phyloP scores from a whole-genome alignment of 1,140 invertebrate genomes.

The Druon quercuslanigerum region DNA sequence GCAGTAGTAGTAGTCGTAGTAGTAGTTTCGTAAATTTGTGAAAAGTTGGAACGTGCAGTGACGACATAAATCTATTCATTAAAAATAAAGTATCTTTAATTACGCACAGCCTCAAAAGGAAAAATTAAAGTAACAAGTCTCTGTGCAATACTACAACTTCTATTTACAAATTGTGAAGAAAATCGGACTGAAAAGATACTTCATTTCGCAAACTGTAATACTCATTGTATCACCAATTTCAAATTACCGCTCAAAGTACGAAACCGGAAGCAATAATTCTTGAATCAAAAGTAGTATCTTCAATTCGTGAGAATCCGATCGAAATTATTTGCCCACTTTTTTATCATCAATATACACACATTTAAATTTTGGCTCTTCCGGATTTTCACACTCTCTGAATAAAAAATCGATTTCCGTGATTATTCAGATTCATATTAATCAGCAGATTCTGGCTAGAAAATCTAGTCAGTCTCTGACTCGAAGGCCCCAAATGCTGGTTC shows the following conservation, averaged over 20 bases:
- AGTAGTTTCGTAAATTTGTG: not conserved
- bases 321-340: not conserved
- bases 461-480: slow-evolving; percentile 83
- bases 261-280: not conserved
- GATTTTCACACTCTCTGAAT: slow-evolving; percentile 5
- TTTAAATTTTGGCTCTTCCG: not conserved
- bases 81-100: slow-evolving; percentile 19
- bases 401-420: not conserved
- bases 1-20: no score
- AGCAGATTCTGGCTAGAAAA: no score
- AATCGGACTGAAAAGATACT: slow-evolving; percentile 18
- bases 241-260: not conserved
- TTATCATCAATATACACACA: not conserved
- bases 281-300: not conserved
- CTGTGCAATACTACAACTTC: slow-evolving; percentile 17
- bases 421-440: not conserved
- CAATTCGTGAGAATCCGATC: slow-evolving; percentile 2
- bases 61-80: not conserved
- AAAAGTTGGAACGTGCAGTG: not conserved
- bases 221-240: slow-evolving; percentile 1
- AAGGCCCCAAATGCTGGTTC: slow-evolving; percentile 92
- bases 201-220: not conserved
- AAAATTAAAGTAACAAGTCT: slow-evolving; percentile 17
- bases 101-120: slow-evolving; percentile 17
- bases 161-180: slow-evolving; percentile 26